These are phyloP conservation scores for Dryoscopus gambensis DNA, from an alignment of 2,113 vertebrate species.

Conservation along the genomic window DNA sequence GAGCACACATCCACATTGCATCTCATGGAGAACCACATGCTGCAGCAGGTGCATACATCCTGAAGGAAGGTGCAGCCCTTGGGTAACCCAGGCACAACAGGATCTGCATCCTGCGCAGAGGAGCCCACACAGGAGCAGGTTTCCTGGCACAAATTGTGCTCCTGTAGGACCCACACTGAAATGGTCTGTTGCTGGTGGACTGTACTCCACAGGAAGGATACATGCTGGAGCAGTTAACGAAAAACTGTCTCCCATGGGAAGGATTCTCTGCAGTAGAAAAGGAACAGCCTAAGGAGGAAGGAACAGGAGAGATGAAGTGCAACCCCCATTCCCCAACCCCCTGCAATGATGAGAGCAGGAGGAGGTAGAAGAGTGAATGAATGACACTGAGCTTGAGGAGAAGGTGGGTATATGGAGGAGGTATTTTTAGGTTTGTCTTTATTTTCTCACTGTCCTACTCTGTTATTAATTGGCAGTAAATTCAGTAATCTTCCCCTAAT, in stretches of 20 bases:
- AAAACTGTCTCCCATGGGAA: neutral
- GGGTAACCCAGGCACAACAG: neutral
- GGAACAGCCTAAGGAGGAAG: neutral
- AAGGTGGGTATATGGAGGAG: neutral
- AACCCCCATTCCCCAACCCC: accelerated
- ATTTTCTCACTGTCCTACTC: neutral
- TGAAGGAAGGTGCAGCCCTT: neutral
- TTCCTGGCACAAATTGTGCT: neutral
- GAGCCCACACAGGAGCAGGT: neutral
- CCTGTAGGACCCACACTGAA: neutral
- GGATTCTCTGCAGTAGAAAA: neutral
- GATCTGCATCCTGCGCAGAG: neutral
- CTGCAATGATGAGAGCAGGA: neutral
- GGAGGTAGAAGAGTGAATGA: neutral
- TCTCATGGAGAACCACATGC: neutral
- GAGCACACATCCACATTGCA: neutral
- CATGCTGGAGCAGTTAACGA: neutral
- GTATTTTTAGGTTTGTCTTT: neutral
- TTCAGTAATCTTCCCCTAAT: neutral
- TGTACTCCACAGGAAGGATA: neutral
- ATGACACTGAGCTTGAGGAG: neutral
- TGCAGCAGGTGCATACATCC: neutral
- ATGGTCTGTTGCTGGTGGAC: neutral
- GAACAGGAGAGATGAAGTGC: neutral
- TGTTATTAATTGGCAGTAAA: neutral